Evolutionary conservation across 64 coral and sea anemone genomes (phyloP).

Genomic region (Cladopsammia gracilis): DNA sequence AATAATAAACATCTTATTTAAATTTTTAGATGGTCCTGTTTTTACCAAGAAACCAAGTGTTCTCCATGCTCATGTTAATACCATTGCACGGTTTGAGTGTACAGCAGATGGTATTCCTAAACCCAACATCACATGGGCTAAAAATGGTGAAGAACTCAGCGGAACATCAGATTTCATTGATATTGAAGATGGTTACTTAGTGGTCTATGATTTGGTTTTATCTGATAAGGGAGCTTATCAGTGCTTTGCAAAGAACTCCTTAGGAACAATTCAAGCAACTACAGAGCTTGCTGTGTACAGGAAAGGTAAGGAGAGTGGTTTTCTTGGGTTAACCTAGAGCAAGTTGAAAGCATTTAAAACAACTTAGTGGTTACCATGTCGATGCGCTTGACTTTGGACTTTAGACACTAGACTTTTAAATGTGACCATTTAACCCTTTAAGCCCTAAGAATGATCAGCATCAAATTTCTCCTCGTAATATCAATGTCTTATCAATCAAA

Average conservation of each 20-base stretch:
- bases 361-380: too few species aligned
- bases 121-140: constrained; percentile 62
- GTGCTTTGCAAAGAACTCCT: constrained; percentile 71
- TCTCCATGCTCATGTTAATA: constrained; percentile 5
- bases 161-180: constrained; percentile 9
- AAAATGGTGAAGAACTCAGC: neutral
- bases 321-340: too few species aligned
- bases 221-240: constrained; percentile 76
- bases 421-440: too few species aligned
- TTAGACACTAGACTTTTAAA: too few species aligned
- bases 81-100: constrained; percentile 70
- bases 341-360: too few species aligned
- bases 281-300: constrained; percentile 70
- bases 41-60: constrained; percentile 58
- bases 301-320: constrained; percentile 52
- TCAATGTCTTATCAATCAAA: too few species aligned
- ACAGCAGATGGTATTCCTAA: constrained; percentile 79
- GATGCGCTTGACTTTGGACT: too few species aligned
- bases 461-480: too few species aligned
- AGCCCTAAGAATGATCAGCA: too few species aligned
- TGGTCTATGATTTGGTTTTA: constrained; percentile 6
- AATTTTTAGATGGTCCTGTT: constrained; percentile 71
- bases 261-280: constrained; percentile 76
- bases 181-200: constrained; percentile 41
- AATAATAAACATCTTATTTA: too few species aligned